phyloP scores from a whole-genome alignment of 2,113 vertebrate species.

The Ptilorrhoa leucosticta region DNA sequence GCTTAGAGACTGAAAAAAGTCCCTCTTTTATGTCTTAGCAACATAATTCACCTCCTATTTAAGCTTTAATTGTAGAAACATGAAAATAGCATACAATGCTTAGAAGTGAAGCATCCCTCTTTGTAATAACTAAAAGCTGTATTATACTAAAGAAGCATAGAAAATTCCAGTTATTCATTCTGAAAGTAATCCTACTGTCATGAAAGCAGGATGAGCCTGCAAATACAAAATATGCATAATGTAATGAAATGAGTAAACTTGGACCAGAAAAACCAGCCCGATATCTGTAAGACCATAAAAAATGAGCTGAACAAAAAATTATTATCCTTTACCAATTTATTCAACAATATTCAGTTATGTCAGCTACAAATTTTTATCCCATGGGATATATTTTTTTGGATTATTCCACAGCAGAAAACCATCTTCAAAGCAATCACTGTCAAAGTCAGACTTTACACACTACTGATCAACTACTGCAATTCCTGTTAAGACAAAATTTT shows the following conservation, averaged over 20 bases:
- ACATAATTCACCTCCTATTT: not conserved
- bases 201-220: not conserved
- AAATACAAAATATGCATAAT: not conserved
- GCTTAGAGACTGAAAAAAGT: not conserved
- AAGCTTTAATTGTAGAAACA: not conserved
- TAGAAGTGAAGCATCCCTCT: not conserved
- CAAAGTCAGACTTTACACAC: not conserved
- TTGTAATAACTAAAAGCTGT: not conserved
- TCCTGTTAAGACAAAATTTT: not conserved
- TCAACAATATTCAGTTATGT: not conserved
- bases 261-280: not conserved
- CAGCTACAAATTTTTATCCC: not conserved
- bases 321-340: not conserved
- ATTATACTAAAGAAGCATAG: not conserved
- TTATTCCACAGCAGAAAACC: not conserved
- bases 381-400: not conserved
- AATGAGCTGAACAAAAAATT: not conserved
- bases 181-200: not conserved
- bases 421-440: not conserved
- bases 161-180: not conserved
- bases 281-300: not conserved
- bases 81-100: not conserved
- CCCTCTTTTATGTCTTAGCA: not conserved
- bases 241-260: not conserved
- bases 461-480: not conserved